phyloP scores from a whole-genome alignment of 2,113 vertebrate species.

The Campylomormyrus numenius region DNA sequence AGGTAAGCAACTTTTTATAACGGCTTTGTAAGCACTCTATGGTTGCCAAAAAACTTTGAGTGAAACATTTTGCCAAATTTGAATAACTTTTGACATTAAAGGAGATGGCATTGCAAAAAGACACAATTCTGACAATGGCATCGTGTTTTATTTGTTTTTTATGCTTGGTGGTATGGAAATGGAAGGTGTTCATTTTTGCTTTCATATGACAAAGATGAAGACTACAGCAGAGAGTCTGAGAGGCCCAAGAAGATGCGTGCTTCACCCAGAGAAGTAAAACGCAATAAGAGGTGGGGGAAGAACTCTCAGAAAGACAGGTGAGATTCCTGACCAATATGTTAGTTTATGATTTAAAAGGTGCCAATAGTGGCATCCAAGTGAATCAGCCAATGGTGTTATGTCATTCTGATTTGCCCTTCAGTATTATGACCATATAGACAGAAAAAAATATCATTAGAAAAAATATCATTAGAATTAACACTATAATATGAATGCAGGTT shows the following conservation, averaged over 20 bases:
- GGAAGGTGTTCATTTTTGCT: neutral
- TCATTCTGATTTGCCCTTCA: neutral
- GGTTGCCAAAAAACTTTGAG: neutral
- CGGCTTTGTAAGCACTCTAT: neutral
- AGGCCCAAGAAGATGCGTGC: conserved; percentile 92
- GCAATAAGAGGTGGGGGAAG: conserved; percentile 84
- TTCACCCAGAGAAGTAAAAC: conserved; percentile 86
- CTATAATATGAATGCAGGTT: neutral
- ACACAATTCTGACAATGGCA: neutral
- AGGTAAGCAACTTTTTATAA: conserved; percentile 46
- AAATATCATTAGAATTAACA: neutral
- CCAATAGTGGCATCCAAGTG: neutral
- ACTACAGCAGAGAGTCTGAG: conserved; percentile 78
- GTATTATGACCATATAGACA: neutral
- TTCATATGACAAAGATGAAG: conserved; percentile 72
- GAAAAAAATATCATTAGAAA: neutral
- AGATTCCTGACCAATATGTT: conserved; percentile 7
- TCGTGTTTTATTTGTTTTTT: neutral
- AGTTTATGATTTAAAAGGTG: neutral
- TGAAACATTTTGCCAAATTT: neutral
- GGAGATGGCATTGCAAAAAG: neutral
- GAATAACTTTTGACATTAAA: neutral
- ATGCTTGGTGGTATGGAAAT: neutral
- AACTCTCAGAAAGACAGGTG: conserved; percentile 97
- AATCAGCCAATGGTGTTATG: neutral